Evolutionary conservation across 2,113 vertebrate genomes (phyloP), one percentile per base, ranked within the genome.

Genomic region (Mirounga angustirostris): DNA sequence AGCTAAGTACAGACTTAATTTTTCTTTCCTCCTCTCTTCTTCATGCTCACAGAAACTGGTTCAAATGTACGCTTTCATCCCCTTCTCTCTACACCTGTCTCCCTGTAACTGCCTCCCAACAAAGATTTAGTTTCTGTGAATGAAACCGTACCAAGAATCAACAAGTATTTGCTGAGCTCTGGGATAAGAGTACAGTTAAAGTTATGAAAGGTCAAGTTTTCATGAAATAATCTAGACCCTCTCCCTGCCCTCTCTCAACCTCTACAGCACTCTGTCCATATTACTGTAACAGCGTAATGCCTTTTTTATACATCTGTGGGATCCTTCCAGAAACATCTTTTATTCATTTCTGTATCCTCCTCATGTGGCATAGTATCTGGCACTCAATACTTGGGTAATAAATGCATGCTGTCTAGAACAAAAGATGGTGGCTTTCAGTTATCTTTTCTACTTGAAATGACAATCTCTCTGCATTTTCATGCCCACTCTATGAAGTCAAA

Each of bases 1-100:
- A 98, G 89, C 85, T 98, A 98, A 98, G 97, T 96, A 67, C 97
- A 97, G 95, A 86, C 82, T 50, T 96, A 94, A 89, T 97, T 94
- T 95, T 87, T 95, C 58, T 92, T 82, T 61, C 16, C 83, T 30
- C 63, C 81, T 33, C 36, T 76, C 76, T 30, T 92, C 89, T 59
- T 87, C 30, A 5, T 69, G 65, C 82, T 84, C 50, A 8, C 26
- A 52, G 59, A 30, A 94, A 78, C 40, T 0, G 0, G 8, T 33
- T 84, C 59, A 33, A 40, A 0, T 22, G 13, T 15, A 82, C 21
- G 13, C 2, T 22, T 9, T 0, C 10, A 19, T 5, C 0, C 0
- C 7, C 54, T 11, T 36, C 21, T 28, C 24, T 3, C 0, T 0
- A 24, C 0, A 1, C 9, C 28, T 2, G 8, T 22, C 59, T 36